phyloP scores from a whole-genome alignment of 2,113 vertebrate species.

The Cryptotis parvus region DNA sequence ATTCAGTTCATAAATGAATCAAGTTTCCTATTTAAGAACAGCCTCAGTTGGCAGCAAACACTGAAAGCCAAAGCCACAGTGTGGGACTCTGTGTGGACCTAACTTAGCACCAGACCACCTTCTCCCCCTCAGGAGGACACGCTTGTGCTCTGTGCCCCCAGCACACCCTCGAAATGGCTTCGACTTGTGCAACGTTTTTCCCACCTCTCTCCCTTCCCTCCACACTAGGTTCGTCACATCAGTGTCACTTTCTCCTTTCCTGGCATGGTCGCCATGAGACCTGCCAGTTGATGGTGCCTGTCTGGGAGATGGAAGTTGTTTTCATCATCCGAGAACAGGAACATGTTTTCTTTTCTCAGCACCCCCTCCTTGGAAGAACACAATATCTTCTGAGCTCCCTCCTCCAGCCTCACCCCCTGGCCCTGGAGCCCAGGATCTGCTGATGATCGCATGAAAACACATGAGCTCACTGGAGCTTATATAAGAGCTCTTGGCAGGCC shows the following conservation, averaged over 20 bases:
- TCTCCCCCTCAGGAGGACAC: neutral
- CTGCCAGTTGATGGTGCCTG: neutral
- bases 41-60: neutral
- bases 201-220: neutral
- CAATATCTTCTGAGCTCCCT: slow-evolving; percentile 45
- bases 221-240: neutral
- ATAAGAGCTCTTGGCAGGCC: slow-evolving; percentile 59
- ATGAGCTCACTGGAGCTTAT: slow-evolving; percentile 14
- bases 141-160: neutral
- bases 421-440: slow-evolving; percentile 53
- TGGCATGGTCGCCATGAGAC: neutral
- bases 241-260: neutral
- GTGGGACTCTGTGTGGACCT: neutral
- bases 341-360: slow-evolving; percentile 21
- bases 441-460: slow-evolving; percentile 20
- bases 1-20: neutral
- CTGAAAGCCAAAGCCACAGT: neutral
- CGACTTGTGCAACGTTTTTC: neutral
- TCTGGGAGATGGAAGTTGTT: slow-evolving; percentile 14
- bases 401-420: slow-evolving; percentile 65
- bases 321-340: neutral
- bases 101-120: neutral
- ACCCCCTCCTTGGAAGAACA: slow-evolving; percentile 47
- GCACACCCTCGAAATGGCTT: neutral
- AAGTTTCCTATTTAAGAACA: slow-evolving; percentile 31